These are phyloP conservation scores for Diabrotica balteata DNA, from an alignment of 2,888 invertebrate species.

Conservation along the genomic window DNA sequence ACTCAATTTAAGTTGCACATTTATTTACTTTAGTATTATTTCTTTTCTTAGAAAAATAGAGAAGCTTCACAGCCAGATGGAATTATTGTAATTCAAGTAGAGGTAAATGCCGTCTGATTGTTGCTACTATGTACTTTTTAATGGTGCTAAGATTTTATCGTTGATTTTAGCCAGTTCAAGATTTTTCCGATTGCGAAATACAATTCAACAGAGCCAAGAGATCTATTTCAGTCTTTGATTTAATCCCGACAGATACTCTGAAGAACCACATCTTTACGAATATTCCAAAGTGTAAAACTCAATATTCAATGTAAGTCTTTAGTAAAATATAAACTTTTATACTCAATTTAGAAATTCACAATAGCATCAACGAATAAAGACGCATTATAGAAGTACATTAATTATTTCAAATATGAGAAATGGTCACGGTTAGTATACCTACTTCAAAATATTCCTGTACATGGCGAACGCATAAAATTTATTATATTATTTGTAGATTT, in stretches of 20 bases:
- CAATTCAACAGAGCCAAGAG: slow-evolving; percentile 43
- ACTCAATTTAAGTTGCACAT: no score
- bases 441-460: no score
- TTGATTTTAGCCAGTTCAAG: slow-evolving; percentile 36
- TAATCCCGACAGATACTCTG: slow-evolving; percentile 51
- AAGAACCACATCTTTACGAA: slow-evolving; percentile 42
- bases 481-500: no score
- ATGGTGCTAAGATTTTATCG: slow-evolving; percentile 2
- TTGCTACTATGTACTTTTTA: slow-evolving; percentile 4
- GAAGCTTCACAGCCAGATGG: slow-evolving; percentile 21
- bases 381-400: no score
- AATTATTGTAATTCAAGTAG: slow-evolving; percentile 27
- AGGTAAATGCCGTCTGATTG: slow-evolving; percentile 17
- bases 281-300: slow-evolving; percentile 41
- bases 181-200: slow-evolving; percentile 46
- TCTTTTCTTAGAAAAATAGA: slow-evolving; percentile 26
- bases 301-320: slow-evolving; percentile 44
- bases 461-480: no score
- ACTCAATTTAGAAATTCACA: no score
- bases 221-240: slow-evolving; percentile 53
- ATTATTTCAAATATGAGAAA: no score
- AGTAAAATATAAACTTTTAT: background rate
- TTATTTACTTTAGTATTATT: background rate
- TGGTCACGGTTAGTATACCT: no score
- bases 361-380: background rate